Percentiles rank a stretch among this genome's conserved stretches.
These are phyloP conservation scores for Tenodera sinensis DNA, from an alignment of 2,888 invertebrate species.

Conservation along the genomic window DNA sequence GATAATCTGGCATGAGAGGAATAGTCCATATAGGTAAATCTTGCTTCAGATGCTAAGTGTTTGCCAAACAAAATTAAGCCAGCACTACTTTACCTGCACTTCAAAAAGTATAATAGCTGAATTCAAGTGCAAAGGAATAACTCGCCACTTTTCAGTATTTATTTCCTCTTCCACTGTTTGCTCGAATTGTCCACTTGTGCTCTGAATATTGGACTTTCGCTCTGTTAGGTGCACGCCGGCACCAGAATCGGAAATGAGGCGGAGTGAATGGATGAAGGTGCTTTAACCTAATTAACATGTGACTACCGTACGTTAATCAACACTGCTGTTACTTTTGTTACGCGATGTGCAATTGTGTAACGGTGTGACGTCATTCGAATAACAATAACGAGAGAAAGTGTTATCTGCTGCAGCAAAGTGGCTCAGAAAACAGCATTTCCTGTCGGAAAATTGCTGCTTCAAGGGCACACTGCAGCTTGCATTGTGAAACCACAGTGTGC, in stretches of 20 bases:
- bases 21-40: no score
- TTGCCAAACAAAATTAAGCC: no score
- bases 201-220: background rate
- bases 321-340: background rate
- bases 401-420: background rate
- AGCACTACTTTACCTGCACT: no score
- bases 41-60: no score
- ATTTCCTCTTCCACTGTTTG: no score
- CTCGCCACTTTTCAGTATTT: no score
- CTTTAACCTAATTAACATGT: background rate
- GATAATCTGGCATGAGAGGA: no score
- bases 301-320: background rate
- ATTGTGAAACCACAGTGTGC: no score
- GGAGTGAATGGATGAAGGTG: background rate
- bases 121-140: no score
- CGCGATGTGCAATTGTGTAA: background rate
- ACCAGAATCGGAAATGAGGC: background rate
- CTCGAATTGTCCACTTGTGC: no score
- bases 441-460: background rate
- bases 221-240: background rate
- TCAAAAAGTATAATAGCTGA: no score
- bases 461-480: background rate
- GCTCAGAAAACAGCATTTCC: background rate
- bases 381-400: background rate
- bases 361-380: background rate